phyloP scores from a whole-genome alignment of 2,888 invertebrate species.

The Scaptomyza polygonia region DNA sequence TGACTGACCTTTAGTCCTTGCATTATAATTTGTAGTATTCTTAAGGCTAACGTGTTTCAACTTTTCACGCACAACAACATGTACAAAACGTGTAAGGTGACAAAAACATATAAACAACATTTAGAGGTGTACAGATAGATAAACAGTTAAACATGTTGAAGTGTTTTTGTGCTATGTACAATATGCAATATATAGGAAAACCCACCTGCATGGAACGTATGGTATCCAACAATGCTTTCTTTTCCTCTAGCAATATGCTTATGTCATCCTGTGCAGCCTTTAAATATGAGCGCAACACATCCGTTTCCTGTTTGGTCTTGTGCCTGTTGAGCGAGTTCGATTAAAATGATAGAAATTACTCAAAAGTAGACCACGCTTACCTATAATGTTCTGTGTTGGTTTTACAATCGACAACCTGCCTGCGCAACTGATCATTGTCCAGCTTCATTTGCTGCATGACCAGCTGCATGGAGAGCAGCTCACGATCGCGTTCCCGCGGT shows the following conservation, averaged over 20 bases:
- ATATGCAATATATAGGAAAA: slow-evolving; percentile 33
- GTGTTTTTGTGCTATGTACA: slow-evolving; percentile 5
- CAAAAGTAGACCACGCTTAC: slow-evolving; percentile 30
- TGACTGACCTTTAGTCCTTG: slow-evolving; percentile 82
- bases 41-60: slow-evolving; percentile 75
- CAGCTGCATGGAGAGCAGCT: slow-evolving; percentile 85
- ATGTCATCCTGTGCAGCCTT: slow-evolving; percentile 91
- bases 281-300: slow-evolving; percentile 86
- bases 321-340: slow-evolving; percentile 59
- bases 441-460: slow-evolving; percentile 85
- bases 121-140: slow-evolving; percentile 44
- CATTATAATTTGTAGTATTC: slow-evolving; percentile 75
- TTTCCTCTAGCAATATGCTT: slow-evolving; percentile 89
- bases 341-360: neutral
- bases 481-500: slow-evolving; percentile 84
- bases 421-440: slow-evolving; percentile 88
- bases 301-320: slow-evolving; percentile 86
- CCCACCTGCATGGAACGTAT: slow-evolving; percentile 88
- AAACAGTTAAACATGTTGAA: slow-evolving; percentile 40
- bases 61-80: slow-evolving; percentile 63
- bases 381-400: slow-evolving; percentile 86
- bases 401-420: slow-evolving; percentile 86
- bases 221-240: slow-evolving; percentile 89
- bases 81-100: slow-evolving; percentile 41
- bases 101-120: slow-evolving; percentile 57